Evolutionary conservation across 2,797 vertebrate genomes (phyloP), one percentile per base, ranked within the genome.

Genomic region (Acanthurus tractus): DNA sequence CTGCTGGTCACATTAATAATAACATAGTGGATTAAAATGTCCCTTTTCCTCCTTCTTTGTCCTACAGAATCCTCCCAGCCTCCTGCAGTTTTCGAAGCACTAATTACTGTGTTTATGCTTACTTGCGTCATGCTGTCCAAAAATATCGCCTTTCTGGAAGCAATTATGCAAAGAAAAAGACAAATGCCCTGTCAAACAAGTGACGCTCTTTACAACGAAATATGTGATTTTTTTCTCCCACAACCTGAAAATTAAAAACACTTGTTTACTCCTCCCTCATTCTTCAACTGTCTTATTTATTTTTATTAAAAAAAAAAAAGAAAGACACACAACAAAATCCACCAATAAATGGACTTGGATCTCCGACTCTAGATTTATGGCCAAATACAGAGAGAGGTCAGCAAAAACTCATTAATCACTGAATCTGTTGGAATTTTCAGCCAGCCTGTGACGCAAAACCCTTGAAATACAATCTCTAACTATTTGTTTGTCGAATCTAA

Each of bases 31-130:
- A 77, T 83, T 82, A 81, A 86, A 76, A 84, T 88, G 86, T 81
- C 81, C 83, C 86, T 69, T 86, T 58, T 74, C 59, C 80, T 85
- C 80, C 72, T 68, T 83, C 83, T 79, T 49, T 42, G 34, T 81
- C 81, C 74, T 77, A 40, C 38, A 40, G 38, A 9, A 42, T 86
- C 83, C 79, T 73, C 72, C 54, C 20, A 0, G 71, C 76, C 85
- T 88, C 91, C 90, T 89, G 87, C 70, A 42, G 85, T 77, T 91
- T 91, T 71, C 73, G 81, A 62, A 70, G 66, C 74, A 49, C 80
- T 96, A 95, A 96, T 95, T 92, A 94, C 92, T 93, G 91, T 94
- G 89, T 94, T 96, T 93, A 86, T 86, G 79, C 76, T 80, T 77
- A 72, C 89, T 87, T 92, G 90, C 93, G 93, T 95, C 95, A 95